phyloP scores from a whole-genome alignment of 2,113 vertebrate genomes.

The Centropus unirufus region DNA sequence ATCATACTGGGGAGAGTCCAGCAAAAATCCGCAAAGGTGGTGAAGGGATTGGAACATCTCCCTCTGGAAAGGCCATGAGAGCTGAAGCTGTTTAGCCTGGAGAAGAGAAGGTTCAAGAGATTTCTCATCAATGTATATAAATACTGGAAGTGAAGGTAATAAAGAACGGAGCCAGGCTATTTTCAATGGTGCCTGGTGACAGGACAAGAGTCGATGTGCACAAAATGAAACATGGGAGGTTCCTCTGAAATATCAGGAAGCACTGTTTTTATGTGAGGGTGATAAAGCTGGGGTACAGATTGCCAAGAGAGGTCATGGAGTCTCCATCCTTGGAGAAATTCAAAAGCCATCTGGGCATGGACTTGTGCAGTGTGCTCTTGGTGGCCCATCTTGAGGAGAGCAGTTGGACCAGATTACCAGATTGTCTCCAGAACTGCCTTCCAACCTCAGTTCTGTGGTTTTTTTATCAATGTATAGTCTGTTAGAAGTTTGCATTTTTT shows the following conservation, averaged over 20 bases:
- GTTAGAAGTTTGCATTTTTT: not conserved
- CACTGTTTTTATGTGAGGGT: not conserved
- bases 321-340: not conserved
- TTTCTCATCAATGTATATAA: not conserved
- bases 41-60: too few relatives aligned
- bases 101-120: not conserved
- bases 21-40: too few relatives aligned
- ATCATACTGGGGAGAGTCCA: too few relatives aligned
- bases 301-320: not conserved
- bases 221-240: not conserved
- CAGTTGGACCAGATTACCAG: not conserved
- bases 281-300: not conserved
- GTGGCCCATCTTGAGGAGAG: not conserved
- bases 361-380: rapidly evolving
- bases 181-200: not conserved
- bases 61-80: not conserved
- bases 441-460: not conserved
- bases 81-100: not conserved
- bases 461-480: not conserved
- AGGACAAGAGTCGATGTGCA: not conserved
- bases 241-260: not conserved
- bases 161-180: not conserved
- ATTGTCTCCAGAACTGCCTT: not conserved
- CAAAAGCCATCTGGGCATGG: not conserved
- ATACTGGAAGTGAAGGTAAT: not conserved